Base-by-base conservation (phyloP, 1,140 invertebrate genomes). In the Monomorium pharaonis region DNA sequence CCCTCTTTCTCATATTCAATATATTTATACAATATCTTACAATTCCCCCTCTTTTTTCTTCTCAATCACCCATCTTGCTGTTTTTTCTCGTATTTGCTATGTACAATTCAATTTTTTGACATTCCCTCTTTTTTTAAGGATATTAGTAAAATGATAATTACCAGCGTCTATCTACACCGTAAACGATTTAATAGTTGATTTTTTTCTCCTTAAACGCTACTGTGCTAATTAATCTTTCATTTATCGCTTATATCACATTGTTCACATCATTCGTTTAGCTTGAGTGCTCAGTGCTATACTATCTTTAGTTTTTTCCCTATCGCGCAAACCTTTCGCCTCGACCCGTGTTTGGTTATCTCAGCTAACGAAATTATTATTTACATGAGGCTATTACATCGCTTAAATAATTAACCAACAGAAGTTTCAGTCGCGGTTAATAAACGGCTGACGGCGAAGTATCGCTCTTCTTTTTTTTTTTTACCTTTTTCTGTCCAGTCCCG, bases 221-320 rank as follows among this genome's bases (percentile, higher is more conserved):
- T 42, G 24, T 94, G 91, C 94, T 94, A 92, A 94, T 94, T 94
- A 92, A 93, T 93, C 6, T 83, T 94, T 93, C 91, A 92, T 94
- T 93, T 93, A 93, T 94, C 93, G 92, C 85, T 94, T 94, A 94
- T 95, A 95, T 95, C 94, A 95, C 94, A 95, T 95, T 94, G 91
- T 94, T 94, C 90, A 90, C 18, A 91, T 88, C 89, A 75, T 75
- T 84, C 37, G 58, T 49, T 62, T 67, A 21, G 77, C 27, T 56
- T 47, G 62, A 78, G 24, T 44, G 51, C 27, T 83, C 42, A 58
- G 16, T 72, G 51, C 58, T 88, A 47, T 84, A 72, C n/a, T 80
- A 85, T 58, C 72, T 67, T 72, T 77, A 65, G 30, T 76, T 30
- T 67, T 12, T n/a, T 10, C 42, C 44, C 54, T n/a, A 16, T 86